Conservation (phyloP, 2,797 vertebrate species). For the Agapornis canus region DNA sequence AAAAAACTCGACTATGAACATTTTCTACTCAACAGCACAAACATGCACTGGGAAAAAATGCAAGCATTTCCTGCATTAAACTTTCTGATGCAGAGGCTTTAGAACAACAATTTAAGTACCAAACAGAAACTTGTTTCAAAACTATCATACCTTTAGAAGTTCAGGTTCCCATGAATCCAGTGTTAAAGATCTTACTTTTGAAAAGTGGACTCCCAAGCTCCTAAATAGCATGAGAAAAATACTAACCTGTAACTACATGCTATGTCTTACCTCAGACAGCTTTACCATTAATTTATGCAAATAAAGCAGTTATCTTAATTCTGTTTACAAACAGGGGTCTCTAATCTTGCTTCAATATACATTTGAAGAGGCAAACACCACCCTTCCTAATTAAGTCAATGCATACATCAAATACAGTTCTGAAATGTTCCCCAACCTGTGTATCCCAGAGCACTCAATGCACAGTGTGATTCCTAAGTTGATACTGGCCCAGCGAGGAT, state of each 20-base stretch:
- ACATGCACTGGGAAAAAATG: not conserved
- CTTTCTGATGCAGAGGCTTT: not conserved
- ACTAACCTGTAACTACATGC: not conserved
- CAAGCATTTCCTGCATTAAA: not conserved
- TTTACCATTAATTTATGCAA: not conserved
- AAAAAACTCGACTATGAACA: not conserved
- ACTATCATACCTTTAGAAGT: conserved; percentile 88
- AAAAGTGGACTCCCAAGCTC: conserved; percentile 98
- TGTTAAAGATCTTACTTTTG: conserved; percentile 96
- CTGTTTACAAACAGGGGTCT: not conserved
- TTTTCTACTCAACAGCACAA: not conserved
- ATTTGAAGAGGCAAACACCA: not conserved
- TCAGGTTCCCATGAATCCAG: conserved; percentile 97
- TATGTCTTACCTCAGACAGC: not conserved
- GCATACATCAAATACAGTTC: not conserved
- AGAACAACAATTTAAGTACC: not conserved
- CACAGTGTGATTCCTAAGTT: conserved; percentile 93
- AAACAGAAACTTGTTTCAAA: not conserved
- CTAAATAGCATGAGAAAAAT: conserved; percentile 66
- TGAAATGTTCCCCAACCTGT: conserved; percentile 74
- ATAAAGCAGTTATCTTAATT: not conserved
- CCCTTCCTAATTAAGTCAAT: not conserved
- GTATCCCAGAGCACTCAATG: conserved; percentile 89
- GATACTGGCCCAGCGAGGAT: conserved; percentile 98
- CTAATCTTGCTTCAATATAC: not conserved